Evolutionary conservation across 1,140 invertebrate genomes (phyloP), one percentile per base, ranked within the genome.

Genomic region (Eubasilissa regina): DNA sequence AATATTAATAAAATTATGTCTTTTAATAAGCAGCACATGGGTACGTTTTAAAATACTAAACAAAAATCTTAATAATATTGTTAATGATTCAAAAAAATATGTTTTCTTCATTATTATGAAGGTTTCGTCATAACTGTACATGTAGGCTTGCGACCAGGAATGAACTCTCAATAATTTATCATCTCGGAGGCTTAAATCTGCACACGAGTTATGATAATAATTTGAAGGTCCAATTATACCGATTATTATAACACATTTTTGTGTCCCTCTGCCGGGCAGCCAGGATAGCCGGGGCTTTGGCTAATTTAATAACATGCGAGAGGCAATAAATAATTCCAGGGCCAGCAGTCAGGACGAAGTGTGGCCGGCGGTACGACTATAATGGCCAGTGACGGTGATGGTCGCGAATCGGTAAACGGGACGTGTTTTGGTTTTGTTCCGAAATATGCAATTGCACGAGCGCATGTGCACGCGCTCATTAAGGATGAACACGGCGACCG

Each of bases 221-320:
- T 43, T 58, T 66, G 55, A 35, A 12, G 11, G 8, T 44, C 53
- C 51, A 80, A 75, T 68, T 68, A 76, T 58, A 55, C 51, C 74
- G 74, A 80, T 73, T 47, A 78, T 78, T 70, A 72, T 72, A 73
- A 78, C 77, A 78, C 77, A 73, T 72, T 62, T 62, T 48, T 78
- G 12, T 7, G 62, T 68, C 56, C 47, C 62, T 35, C 47, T 48
- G 19, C 15, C 58, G 6, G 1, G 19, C 10, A 47, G 15, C 47
- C 56, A 17, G 62, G 62, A 74, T 64, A 51, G n/a, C 48, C 12
- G 51, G 48, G 75, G 53, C 51, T 60, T 51, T 64, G 62, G 76
- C 47, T 78, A 78, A 78, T 80, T 80, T 81, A 78, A 81, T 81
- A 78, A 81, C 51, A 78, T 60, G 21, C 53, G 55, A 60, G 56